Conservation (phyloP, 1,140 invertebrate genomes). For the fruit fly (Drosophila melanogaster) region Release_6_plus_ISO1_MT NT_033779.5:18102001-18102500, state of each 20-base stretch:
- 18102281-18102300: constrained; percentile 12
- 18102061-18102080: constrained; percentile 8
- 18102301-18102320: constrained; percentile 11
- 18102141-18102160: neutral
- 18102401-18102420: constrained; percentile 25
- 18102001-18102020: constrained; percentile 63
- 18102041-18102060: constrained; percentile 12
- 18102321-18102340: constrained; percentile 52
- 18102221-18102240: constrained; percentile 30
- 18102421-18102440: constrained; percentile 19
- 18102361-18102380: constrained; percentile 44
- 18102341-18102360: constrained; percentile 42
- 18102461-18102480: constrained; percentile 46
- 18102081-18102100: constrained; percentile 16
- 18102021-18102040: constrained; percentile 9
- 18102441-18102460: constrained; percentile 72
- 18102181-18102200: constrained; percentile 52
- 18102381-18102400: constrained; percentile 26
- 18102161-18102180: constrained; percentile 8
- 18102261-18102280: constrained; percentile 18
- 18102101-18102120: constrained; percentile 20
- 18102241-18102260: constrained; percentile 49
- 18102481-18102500: constrained; percentile 66
- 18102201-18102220: constrained; percentile 33
- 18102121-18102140: neutral